phyloP scores from a whole-genome alignment of 1,140 invertebrate genomes.

The Vollenhovia emeryi region DNA sequence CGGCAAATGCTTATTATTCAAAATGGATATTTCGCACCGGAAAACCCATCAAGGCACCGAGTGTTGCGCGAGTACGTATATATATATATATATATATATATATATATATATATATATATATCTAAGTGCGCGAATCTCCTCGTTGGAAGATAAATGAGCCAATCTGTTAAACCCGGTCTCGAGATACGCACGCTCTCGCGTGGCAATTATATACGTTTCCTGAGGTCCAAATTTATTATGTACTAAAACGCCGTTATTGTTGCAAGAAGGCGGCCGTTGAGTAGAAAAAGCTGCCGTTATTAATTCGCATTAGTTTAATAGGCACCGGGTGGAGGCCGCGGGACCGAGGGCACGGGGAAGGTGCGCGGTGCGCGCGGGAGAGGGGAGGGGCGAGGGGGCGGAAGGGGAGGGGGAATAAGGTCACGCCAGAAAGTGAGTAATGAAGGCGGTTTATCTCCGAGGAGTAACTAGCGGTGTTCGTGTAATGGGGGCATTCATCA shows the following conservation, averaged over 20 bases:
- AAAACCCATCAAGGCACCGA: conserved; percentile 41
- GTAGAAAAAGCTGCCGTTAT: conserved; percentile 79
- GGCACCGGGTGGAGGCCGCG: conserved; percentile 47
- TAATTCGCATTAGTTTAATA: conserved; percentile 83
- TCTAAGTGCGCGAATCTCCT: conserved; percentile 60
- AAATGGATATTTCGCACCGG: conserved; percentile 35
- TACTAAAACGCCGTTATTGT: conserved; percentile 72
- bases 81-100: too few species aligned
- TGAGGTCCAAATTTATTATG: conserved; percentile 68
- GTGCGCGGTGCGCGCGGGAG: conserved; percentile 27
- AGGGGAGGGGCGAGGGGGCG: conserved; percentile 47
- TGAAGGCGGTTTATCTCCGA: conserved; percentile 84
- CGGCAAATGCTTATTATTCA: conserved; percentile 37
- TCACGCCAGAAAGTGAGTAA: conserved; percentile 84
- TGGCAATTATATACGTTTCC: conserved; percentile 66
- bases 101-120: too few species aligned
- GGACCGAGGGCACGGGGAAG: conserved; percentile 24
- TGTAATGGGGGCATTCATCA: conserved; percentile 85
- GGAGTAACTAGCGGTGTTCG: conserved; percentile 84
- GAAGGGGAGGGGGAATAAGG: conserved; percentile 79
- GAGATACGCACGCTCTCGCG: conserved; percentile 64
- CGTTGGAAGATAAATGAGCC: conserved; percentile 70
- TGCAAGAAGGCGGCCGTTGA: conserved; percentile 67
- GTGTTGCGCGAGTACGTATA: conserved; percentile 55
- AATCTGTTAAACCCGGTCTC: conserved; percentile 68